These are phyloP conservation scores for Apodemia duryi DNA, from an alignment of 2,888 invertebrate genomes.

Conservation along the genomic window DNA sequence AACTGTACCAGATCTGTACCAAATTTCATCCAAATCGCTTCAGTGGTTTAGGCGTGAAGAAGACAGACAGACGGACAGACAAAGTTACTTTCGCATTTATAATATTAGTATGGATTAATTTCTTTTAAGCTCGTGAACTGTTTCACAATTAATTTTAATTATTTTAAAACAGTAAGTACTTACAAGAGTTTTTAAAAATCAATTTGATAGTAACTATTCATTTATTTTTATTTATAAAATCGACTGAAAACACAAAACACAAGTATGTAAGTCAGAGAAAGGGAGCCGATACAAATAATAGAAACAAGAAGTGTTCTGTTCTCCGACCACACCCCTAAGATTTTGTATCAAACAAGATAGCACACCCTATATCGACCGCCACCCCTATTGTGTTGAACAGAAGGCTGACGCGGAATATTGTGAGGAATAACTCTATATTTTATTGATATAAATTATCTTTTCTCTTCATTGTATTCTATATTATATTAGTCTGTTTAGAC, in stretches of 20 bases:
- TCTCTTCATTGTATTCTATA: neutral
- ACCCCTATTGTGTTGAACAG: conserved; percentile 38
- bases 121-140: too few relatives aligned
- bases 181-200: too few relatives aligned
- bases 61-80: too few relatives aligned
- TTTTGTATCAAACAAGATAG: conserved; percentile 71
- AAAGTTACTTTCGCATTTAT: too few relatives aligned
- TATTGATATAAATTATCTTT: neutral
- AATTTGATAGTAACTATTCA: too few relatives aligned
- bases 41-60: too few relatives aligned
- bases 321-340: conserved; percentile 59
- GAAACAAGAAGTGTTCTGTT: conserved; percentile 18
- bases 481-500: neutral
- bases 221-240: too few relatives aligned
- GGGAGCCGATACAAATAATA: conserved; percentile 28
- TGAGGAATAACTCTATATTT: conserved; percentile 3
- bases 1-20: too few relatives aligned
- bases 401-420: conserved; percentile 35
- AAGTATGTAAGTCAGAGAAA: neutral
- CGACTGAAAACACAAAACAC: neutral
- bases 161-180: too few relatives aligned
- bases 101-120: too few relatives aligned
- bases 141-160: too few relatives aligned
- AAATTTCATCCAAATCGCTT: too few relatives aligned
- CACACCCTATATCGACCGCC: conserved; percentile 42